Conservation (phyloP, 2,113 vertebrate species). For the Phaethon lepturus region DNA sequence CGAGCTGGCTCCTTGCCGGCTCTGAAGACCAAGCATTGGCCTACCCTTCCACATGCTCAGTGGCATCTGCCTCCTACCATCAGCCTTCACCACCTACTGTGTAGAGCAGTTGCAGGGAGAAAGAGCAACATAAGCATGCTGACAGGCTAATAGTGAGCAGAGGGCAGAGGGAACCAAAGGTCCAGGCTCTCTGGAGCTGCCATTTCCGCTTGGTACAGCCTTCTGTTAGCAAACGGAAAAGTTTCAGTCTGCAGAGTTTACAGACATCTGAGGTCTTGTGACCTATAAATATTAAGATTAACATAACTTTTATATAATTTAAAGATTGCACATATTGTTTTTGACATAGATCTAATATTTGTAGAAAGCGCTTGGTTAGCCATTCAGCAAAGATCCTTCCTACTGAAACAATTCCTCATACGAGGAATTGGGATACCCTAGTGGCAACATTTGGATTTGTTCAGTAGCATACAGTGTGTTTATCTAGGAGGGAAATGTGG, state of each 20-base stretch:
- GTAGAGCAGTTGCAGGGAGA: neutral
- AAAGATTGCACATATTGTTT: neutral
- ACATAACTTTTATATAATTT: neutral
- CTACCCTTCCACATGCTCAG: neutral
- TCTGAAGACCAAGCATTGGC: neutral
- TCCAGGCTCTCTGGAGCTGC: neutral
- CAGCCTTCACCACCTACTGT: neutral
- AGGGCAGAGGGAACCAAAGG: neutral
- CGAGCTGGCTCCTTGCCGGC: neutral
- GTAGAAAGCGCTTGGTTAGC: neutral
- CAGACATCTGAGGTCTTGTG: neutral
- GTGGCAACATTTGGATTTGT: neutral
- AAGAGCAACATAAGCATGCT: neutral
- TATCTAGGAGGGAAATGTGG: neutral
- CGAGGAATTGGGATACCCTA: neutral
- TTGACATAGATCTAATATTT: neutral
- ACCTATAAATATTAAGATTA: neutral
- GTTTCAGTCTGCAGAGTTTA: neutral
- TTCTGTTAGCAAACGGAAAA: neutral
- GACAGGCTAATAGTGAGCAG: neutral
- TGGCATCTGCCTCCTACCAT: neutral
- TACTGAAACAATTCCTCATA: neutral
- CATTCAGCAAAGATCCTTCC: neutral
- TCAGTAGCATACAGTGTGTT: neutral
- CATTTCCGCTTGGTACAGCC: neutral